Evolutionary conservation across 2,113 vertebrate genomes (phyloP).

Genomic region (Quiscalus mexicanus): DNA sequence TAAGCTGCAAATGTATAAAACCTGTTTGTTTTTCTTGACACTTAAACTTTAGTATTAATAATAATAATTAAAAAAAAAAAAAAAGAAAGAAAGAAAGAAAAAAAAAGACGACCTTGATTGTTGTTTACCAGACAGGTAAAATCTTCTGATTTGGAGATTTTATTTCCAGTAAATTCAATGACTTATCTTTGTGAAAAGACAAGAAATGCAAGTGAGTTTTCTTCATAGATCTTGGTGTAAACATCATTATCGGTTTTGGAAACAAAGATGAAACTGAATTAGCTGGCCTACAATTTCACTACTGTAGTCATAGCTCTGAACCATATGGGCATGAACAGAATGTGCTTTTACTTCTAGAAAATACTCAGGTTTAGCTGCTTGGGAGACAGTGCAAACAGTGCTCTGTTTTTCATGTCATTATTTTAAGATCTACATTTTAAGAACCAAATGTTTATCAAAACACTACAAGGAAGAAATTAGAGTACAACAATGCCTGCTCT

Average conservation of each 20-base stretch:
- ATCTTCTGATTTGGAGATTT: not conserved
- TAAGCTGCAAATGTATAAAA: not conserved
- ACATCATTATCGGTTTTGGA: not conserved
- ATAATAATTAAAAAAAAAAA: not conserved
- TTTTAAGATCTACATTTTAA: not conserved
- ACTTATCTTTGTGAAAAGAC: not conserved
- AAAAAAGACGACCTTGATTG: not conserved
- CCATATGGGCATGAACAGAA: not conserved
- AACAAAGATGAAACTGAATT: not conserved
- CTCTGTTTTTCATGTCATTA: not conserved
- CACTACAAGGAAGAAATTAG: not conserved
- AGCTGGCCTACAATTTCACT: not conserved
- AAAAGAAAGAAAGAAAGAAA: not conserved
- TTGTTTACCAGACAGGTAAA: not conserved
- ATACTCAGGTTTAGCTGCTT: not conserved
- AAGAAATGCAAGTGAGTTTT: not conserved
- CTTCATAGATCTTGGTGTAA: not conserved
- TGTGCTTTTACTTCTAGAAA: not conserved
- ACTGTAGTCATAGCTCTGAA: not conserved
- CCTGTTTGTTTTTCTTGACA: not conserved
- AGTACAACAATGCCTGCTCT: not conserved
- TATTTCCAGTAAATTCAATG: not conserved
- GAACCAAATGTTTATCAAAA: not conserved
- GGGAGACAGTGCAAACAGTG: not conserved
- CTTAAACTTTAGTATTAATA: not conserved